A percentile compares a stretch with the other conserved stretches of the same genome.
Conservation (phyloP, 1,140 invertebrate species). For the Drosophila azteca region DNA sequence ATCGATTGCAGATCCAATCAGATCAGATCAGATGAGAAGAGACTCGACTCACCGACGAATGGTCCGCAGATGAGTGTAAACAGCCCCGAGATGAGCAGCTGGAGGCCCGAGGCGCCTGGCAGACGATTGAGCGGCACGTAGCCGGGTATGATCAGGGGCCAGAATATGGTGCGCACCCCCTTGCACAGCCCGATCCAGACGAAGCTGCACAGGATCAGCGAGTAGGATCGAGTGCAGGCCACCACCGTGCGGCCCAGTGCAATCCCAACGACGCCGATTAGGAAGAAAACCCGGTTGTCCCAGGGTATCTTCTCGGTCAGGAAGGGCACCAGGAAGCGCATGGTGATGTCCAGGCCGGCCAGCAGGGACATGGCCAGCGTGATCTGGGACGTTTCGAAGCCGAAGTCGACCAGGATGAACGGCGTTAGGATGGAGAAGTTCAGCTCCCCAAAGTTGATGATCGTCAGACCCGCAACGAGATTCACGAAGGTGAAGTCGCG, state of each 20-base stretch:
- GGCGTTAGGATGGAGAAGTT: conserved; percentile 89
- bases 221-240: conserved; percentile 84
- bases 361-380: conserved; percentile 87
- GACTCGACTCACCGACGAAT: conserved; percentile 85
- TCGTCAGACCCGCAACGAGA: conserved; percentile 87
- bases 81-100: conserved; percentile 86
- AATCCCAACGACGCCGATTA: conserved; percentile 87
- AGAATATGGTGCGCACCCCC: conserved; percentile 87
- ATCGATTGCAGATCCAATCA: not conserved
- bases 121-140: conserved; percentile 87
- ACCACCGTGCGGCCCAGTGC: conserved; percentile 86
- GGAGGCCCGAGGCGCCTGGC: conserved; percentile 87
- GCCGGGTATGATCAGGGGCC: conserved; percentile 87
- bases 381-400: conserved; percentile 85
- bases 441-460: conserved; percentile 88
- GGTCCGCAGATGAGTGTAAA: conserved; percentile 86
- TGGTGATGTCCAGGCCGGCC: conserved; percentile 86
- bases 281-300: conserved; percentile 88
- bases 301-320: conserved; percentile 87
- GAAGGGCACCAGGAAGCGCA: conserved; percentile 87
- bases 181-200: conserved; percentile 87
- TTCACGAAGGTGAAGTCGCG: conserved; percentile 88
- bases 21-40: no score
- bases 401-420: conserved; percentile 87
- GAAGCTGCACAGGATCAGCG: conserved; percentile 84